Base-by-base conservation (phyloP, 2,888 invertebrate species). In the Cryptus armator region DNA sequence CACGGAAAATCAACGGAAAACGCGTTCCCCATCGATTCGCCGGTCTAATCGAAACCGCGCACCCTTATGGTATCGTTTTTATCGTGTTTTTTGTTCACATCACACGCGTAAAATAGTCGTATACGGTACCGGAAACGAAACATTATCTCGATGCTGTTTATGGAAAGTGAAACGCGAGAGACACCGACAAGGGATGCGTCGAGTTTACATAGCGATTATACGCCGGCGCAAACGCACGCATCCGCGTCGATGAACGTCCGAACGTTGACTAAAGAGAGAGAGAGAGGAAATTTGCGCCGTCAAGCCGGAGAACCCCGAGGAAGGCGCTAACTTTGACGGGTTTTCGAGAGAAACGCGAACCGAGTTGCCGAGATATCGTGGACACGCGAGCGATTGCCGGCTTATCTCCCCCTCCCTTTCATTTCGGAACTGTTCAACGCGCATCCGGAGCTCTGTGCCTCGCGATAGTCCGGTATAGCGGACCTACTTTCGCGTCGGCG, bases 191-290 rank as follows among this genome's bases (percentile, higher is more conserved):
- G 9, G 37, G 9, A 0, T 37, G 37, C 37, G 37, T 12, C 48
- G n/a, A 48, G 48, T n/a, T 48, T 59, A 24, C 24, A 24, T 24
- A 24, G 24, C 59, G 59, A 29, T 48, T 10, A 53, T 84, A 77
- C 84, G 82, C 84, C 84, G 86, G 84, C 86, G 84, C 84, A 82
- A 4, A 10, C 16, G 37, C 51, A 53, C 48, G 71, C 74, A 83
- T 53, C 86, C 83, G 83, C 86, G 77, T 86, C 85, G 85, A 86
- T 83, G 86, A 86, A 82, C 83, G 83, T 81, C 79, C 78, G 79
- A 78, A 77, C 84, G 83, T 83, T 75, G 72, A 87, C 87, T 86
- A 86, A 62, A 37, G 37, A 19, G 12, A 77, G 67, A 67, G 56
- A 24, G 19, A 19, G 1, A 1, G 10, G 9, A 37, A 0, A 37